Evolutionary conservation across 2,888 invertebrate genomes (phyloP).

Genomic region (Pachliopta kotzebuea): DNA sequence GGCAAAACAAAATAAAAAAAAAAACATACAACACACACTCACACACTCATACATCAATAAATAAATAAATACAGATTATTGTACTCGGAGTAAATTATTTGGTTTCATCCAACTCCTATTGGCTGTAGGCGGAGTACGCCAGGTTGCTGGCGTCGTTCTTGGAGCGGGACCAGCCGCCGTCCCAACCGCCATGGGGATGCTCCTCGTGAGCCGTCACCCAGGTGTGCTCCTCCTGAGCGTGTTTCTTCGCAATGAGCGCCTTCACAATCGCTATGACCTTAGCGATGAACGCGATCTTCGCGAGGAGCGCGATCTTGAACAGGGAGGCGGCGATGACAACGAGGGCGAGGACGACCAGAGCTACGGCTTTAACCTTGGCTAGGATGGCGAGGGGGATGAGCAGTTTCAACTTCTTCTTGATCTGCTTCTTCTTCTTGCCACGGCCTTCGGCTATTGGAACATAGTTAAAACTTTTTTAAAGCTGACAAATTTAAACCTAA

Average conservation of each 20-base stretch:
- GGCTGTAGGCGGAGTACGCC: conserved; percentile 63
- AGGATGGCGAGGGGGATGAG: conserved; percentile 80
- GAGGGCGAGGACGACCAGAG: conserved; percentile 83
- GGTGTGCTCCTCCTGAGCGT: conserved; percentile 52
- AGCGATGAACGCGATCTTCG: conserved; percentile 86
- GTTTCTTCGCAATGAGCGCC: conserved; percentile 65
- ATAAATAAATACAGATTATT: conserved; percentile 40
- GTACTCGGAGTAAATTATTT: conserved; percentile 40
- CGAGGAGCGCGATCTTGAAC: conserved; percentile 86
- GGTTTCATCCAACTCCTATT: conserved; percentile 37
- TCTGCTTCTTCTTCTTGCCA: conserved; percentile 86
- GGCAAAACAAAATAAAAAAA: conserved; percentile 35
- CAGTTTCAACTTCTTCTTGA: conserved; percentile 72
- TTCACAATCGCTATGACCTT: conserved; percentile 64
- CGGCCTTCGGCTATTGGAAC: conserved; percentile 58
- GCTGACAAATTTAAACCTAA: too few species aligned
- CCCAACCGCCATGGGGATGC: conserved; percentile 54
- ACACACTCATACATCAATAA: conserved; percentile 48
- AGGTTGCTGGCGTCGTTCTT: conserved; percentile 62
- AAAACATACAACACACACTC: conserved; percentile 38
- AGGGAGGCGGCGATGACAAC: conserved; percentile 85
- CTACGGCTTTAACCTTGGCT: conserved; percentile 84
- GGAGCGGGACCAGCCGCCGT: conserved; percentile 68
- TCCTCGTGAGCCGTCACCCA: conserved; percentile 51
- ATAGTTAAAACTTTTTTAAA: not conserved